Evolutionary conservation across 2,113 vertebrate species (phyloP).

Genomic region (Phalacrocorax pelagicus): DNA sequence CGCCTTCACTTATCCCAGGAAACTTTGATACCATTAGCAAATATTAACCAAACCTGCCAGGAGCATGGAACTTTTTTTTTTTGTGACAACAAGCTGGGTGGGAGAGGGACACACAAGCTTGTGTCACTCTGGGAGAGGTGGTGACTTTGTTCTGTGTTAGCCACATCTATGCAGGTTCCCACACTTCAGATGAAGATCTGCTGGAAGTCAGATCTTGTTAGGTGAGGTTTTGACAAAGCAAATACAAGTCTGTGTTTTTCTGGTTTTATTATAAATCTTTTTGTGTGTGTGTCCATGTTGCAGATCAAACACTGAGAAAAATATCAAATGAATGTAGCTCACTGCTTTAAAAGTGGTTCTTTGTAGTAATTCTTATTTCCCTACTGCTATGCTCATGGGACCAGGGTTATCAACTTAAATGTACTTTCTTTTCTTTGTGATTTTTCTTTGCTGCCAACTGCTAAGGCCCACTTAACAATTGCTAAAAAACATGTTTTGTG

Average conservation of each 20-base stretch:
- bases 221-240: neutral
- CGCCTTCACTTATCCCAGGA: neutral
- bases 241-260: neutral
- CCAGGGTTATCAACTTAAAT: neutral
- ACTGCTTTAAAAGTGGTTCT: neutral
- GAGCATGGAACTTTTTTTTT: neutral
- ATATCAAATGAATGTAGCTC: neutral
- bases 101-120: neutral
- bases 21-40: neutral
- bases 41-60: neutral
- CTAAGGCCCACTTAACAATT: neutral
- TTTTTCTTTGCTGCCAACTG: neutral
- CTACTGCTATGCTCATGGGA: neutral
- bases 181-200: neutral
- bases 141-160: neutral
- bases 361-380: neutral
- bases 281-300: neutral
- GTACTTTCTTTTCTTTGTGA: neutral
- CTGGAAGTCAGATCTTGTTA: neutral
- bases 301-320: neutral
- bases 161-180: neutral
- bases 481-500: neutral
- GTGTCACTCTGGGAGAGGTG: neutral
- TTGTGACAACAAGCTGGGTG: neutral
- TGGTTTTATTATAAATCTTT: neutral